Evolutionary conservation across 2,113 vertebrate species (phyloP), one percentile per base, ranked within the genome.

Genomic region (Furnarius figulus): DNA sequence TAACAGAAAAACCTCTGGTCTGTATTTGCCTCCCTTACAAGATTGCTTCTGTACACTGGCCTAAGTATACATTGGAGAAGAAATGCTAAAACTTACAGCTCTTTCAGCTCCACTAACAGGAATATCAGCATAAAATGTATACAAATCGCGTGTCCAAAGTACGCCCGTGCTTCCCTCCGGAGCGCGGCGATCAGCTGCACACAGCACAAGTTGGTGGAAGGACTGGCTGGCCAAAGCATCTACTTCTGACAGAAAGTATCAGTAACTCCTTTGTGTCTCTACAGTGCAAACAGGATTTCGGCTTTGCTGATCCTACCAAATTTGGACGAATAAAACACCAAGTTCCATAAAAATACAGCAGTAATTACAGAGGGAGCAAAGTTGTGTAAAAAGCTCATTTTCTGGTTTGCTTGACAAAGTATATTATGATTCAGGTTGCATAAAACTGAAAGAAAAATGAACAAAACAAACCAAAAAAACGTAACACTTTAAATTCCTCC

Each of bases 331-430:
- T 86, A 79, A 88, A 75, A 33, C 3, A 80, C 8, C 3, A 4
- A 91, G 72, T 90, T 92, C 83, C 94, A 86, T 25, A 96, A 83
- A 95, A 97, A 94, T n/a, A 30, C 42, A 80, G 84, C 71, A 84
- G 93, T 40, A 97, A 96, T 90, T 77, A 95, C 56, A 89, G 77
- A 78, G 63, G 52, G 56, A 87, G 61, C 9, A 73, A 91, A 93
- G 88, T 95, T 78, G 84, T 63, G 66, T 55, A 80, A 94, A 96
- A 96, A 89, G 40, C 85, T 93, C 62, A 25, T 95, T 95, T 91
- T 87, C 81, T 78, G 85, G 62, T 68, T 96, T 95, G 89, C 80
- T 91, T 89, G 71, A 86, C 66, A 66, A 87, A 87, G 84, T 44
- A 47, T 67, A 75, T 78, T 92, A 90, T 4, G 23, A 87, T 91